These are phyloP conservation scores for Zonotrichia leucophrys DNA, from an alignment of 2,113 vertebrate species.

Conservation along the genomic window DNA sequence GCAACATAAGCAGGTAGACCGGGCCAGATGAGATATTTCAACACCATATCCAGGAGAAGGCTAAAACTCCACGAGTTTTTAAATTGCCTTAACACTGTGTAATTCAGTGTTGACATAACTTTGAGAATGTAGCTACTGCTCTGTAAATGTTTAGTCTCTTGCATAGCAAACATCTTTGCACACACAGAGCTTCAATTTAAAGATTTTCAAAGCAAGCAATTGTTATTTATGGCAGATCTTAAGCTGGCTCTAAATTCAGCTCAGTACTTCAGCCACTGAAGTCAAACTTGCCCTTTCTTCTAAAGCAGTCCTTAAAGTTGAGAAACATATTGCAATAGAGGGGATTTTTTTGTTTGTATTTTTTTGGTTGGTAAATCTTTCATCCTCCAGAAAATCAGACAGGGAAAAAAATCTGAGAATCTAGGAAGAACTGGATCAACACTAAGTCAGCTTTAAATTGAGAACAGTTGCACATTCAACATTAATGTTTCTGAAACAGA, in stretches of 20 bases:
- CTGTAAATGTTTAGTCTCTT: constrained; percentile 17
- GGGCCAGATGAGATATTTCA: neutral
- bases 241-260: neutral
- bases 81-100: neutral
- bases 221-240: neutral
- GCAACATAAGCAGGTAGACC: neutral
- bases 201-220: neutral
- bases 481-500: neutral
- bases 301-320: neutral
- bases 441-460: neutral
- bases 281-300: neutral
- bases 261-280: neutral
- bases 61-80: neutral
- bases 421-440: neutral
- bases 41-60: neutral
- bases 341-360: neutral
- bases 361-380: neutral
- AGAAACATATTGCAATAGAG: neutral
- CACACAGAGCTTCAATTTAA: neutral
- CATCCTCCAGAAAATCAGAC: neutral
- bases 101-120: neutral
- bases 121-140: neutral
- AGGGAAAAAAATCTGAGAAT: neutral
- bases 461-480: neutral
- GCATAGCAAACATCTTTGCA: neutral